These are phyloP conservation scores for Zygogramma bicolorata DNA, from an alignment of 2,888 invertebrate genomes.

Conservation along the genomic window DNA sequence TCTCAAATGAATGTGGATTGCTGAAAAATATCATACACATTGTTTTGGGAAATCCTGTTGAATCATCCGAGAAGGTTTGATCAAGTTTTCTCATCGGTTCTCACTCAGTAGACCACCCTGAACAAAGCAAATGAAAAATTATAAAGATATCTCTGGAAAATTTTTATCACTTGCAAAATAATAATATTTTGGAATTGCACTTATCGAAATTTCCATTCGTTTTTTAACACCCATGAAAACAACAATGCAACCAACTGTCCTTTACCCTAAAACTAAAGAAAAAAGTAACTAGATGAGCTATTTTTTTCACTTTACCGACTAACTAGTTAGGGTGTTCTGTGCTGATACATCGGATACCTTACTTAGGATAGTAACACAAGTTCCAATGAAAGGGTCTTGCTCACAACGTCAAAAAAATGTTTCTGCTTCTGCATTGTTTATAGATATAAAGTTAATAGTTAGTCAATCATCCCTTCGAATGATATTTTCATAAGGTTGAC, in stretches of 20 bases:
- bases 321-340: no score
- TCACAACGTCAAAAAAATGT: no score
- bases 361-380: no score
- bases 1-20: constrained; percentile 23
- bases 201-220: constrained; percentile 24
- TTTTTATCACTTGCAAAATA: constrained; percentile 17
- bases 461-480: no score
- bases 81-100: constrained; percentile 21
- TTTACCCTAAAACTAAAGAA: no score
- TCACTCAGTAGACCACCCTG: neutral
- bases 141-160: neutral
- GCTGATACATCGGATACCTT: no score
- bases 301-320: no score
- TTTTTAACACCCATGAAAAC: constrained; percentile 58
- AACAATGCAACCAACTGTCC: constrained; percentile 41
- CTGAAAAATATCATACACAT: constrained; percentile 23
- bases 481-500: no score
- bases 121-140: neutral
- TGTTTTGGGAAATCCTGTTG: constrained; percentile 35
- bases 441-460: no score
- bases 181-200: constrained; percentile 30
- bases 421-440: no score
- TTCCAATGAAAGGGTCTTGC: no score
- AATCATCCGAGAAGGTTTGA: constrained; percentile 25
- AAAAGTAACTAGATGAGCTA: no score